phyloP scores from a whole-genome alignment of 1,140 invertebrate genomes.

The Lepidurus packardi region DNA sequence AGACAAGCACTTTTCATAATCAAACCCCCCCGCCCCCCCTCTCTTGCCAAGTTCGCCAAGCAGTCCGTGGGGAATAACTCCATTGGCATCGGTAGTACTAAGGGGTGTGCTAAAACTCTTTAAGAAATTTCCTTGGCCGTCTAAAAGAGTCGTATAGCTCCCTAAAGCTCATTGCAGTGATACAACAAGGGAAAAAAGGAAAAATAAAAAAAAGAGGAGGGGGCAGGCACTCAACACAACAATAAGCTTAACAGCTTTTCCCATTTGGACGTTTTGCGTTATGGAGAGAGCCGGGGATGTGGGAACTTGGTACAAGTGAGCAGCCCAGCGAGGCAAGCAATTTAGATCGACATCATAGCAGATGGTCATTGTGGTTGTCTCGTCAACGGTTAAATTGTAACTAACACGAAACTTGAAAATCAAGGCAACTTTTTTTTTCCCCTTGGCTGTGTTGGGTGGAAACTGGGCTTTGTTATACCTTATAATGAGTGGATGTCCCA shows the following conservation, averaged over 20 bases:
- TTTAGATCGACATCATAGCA: neutral
- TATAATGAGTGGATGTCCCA: too few relatives aligned
- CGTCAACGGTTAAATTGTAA: neutral
- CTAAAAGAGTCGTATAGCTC: neutral
- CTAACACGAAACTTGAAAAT: too few relatives aligned
- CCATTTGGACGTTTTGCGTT: neutral
- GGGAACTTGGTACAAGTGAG: neutral
- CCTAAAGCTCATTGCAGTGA: slow-evolving; percentile 1
- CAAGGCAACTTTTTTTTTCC: too few relatives aligned
- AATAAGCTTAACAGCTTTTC: slow-evolving; percentile 21
- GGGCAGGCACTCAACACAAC: neutral
- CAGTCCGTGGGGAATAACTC: slow-evolving; percentile 3
- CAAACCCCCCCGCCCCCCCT: neutral
- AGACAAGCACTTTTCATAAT: slow-evolving; percentile 10
- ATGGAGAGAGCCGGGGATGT: neutral
- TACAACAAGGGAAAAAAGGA: neutral
- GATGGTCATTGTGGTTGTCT: neutral
- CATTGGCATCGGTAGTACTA: neutral
- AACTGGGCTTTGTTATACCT: too few relatives aligned
- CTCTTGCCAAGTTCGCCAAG: neutral
- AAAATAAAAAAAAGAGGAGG: too few relatives aligned
- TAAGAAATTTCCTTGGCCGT: neutral
- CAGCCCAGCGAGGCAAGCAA: neutral
- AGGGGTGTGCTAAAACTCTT: slow-evolving; percentile 21
- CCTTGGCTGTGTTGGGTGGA: too few relatives aligned